Base-by-base conservation (phyloP, 1,140 invertebrate species). In the Diachasma alloeum region DNA sequence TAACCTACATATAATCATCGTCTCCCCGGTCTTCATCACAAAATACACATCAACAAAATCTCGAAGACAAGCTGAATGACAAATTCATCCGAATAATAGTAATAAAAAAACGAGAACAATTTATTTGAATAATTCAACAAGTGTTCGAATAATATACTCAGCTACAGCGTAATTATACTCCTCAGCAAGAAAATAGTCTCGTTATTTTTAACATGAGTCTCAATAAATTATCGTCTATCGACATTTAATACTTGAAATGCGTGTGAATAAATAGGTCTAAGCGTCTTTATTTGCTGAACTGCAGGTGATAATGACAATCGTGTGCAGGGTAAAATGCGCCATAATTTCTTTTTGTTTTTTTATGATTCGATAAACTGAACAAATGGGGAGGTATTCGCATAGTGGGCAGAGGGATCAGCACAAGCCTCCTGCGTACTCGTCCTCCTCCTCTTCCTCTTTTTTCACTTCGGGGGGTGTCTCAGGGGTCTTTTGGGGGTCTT, bases 1-100 rank as follows among this genome's bases (percentile, higher is more conserved):
- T 68, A 68, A 68, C 66, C 66, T 68, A 39, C 39, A n/a, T 37
- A 68, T 68, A 37, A 37, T 68, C n/a, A 24, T n/a, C n/a, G n/a
- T 26, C 22, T 66, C 59, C 22, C 17, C 31, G 37, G 8, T 68
- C 44, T 48, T 4, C n/a, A 15, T n/a, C 11, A 31, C 26, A 68
- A 68, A 36, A 68, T 68, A 68, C 31, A 68, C 31, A 68, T 37
- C 17, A 66, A 24, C 22, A 24, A 24, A 66, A 26, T 26, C 31
- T 66, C 22, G 31, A 66, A 26, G 5, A 66, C 13, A 66, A 66
- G 19, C 31, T 11, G 2, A 66, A 11, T 24, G 24, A 36, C 8
- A 31, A 19, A 22, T 22, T 5, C 31, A 66, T 36, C 24, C 13
- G 24, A 26, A 48, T 13, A 11, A 48, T 11, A n/a, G 13, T 11